Conservation (phyloP, 2,797 vertebrate species). For the Enteromius thamalakanensis region DNA sequence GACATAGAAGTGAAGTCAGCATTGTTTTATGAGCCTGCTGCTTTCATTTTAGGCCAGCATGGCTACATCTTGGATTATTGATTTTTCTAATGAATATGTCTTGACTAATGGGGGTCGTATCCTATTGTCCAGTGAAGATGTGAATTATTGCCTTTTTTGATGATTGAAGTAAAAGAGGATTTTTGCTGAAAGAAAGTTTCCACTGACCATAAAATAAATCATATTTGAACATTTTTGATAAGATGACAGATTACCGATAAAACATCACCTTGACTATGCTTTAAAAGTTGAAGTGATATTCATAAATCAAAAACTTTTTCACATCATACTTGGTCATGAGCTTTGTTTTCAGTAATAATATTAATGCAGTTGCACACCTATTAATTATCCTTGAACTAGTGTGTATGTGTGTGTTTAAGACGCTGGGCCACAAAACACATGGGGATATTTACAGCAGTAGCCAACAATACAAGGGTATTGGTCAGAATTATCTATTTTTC, state of each 20-base stretch:
- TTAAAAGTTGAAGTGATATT: neutral
- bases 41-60: constrained; percentile 52
- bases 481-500: too few species aligned
- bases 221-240: constrained; percentile 23
- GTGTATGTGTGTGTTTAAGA: neutral
- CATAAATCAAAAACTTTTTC: neutral
- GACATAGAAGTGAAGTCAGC: constrained; percentile 49
- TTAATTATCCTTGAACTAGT: neutral
- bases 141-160: constrained; percentile 70
- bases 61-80: constrained; percentile 72
- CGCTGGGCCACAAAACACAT: too few species aligned
- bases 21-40: constrained; percentile 52
- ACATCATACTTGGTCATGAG: too few species aligned
- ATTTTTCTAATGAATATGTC: constrained; percentile 75
- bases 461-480: too few species aligned
- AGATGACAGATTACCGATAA: constrained; percentile 7
- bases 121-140: constrained; percentile 68
- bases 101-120: constrained; percentile 73
- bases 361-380: neutral
- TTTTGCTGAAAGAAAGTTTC: constrained; percentile 43
- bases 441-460: too few species aligned
- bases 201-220: constrained; percentile 37
- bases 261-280: constrained; percentile 17
- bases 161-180: constrained; percentile 30
- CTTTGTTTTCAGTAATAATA: neutral